These are phyloP conservation scores for Drosophila flavopinicola DNA, from an alignment of 2,888 invertebrate genomes.

Conservation along the genomic window DNA sequence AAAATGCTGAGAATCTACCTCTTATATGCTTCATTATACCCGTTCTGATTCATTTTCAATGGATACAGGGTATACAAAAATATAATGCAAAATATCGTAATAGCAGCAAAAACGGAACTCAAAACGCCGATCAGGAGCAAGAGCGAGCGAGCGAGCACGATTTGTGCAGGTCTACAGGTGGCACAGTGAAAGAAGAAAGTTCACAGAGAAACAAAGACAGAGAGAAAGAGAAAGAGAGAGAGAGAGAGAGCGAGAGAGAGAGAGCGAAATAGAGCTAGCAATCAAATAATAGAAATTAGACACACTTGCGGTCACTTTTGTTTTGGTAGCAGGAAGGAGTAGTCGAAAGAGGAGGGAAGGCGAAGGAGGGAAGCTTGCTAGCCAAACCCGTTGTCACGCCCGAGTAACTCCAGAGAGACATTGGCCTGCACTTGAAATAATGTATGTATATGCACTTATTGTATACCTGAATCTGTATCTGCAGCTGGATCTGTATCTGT, in stretches of 20 bases:
- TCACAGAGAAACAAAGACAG: slow-evolving; percentile 38
- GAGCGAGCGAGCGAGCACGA: neutral
- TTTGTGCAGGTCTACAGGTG: slow-evolving; percentile 54
- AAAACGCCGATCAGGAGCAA: slow-evolving; percentile 21
- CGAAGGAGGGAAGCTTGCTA: slow-evolving; percentile 15
- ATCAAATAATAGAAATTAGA: slow-evolving; percentile 73
- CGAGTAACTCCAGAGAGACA: slow-evolving; percentile 46
- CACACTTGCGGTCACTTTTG: slow-evolving; percentile 70
- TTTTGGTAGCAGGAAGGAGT: slow-evolving; percentile 6
- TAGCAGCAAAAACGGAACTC: slow-evolving; percentile 67
- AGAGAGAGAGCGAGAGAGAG: slow-evolving; percentile 3
- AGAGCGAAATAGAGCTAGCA: slow-evolving; percentile 15
- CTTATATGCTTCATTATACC: too few relatives aligned
- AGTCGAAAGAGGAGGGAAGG: neutral
- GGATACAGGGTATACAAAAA: slow-evolving; percentile 1
- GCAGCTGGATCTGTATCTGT: too few relatives aligned
- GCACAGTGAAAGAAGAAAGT: slow-evolving; percentile 78
- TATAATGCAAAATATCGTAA: slow-evolving; percentile 64
- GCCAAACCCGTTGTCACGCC: slow-evolving; percentile 68
- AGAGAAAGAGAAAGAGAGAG: neutral
- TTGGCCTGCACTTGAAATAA: slow-evolving; percentile 67
- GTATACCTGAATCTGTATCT: slow-evolving; percentile 5
- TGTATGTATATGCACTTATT: slow-evolving; percentile 27
- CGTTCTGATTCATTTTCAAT: neutral
- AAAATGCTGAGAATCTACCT: too few relatives aligned